Conservation (phyloP, 2,797 vertebrate genomes). For the Alcedo quadribrachys region DNA sequence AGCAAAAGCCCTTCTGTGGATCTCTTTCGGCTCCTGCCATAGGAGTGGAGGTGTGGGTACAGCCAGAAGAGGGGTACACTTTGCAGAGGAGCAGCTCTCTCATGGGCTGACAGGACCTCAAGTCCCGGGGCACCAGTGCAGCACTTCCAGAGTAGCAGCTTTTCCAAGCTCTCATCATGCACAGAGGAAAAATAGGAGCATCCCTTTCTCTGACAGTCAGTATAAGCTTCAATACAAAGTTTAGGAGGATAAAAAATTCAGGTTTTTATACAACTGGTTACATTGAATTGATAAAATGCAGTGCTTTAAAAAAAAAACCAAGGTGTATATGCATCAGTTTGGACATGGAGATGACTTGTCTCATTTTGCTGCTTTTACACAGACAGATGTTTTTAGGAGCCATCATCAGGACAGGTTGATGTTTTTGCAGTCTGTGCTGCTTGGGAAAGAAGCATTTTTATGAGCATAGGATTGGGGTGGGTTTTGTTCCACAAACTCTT, state of each 20-base stretch:
- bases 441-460: neutral
- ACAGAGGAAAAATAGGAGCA: neutral
- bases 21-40: neutral
- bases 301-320: neutral
- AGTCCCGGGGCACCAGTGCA: neutral
- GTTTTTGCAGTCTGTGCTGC: neutral
- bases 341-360: neutral
- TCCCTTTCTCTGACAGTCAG: neutral
- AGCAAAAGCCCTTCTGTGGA: neutral
- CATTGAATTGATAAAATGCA: neutral
- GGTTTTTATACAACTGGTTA: neutral
- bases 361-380: neutral
- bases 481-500: neutral
- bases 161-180: neutral
- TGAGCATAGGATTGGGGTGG: neutral
- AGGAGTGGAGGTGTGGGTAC: neutral
- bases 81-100: neutral
- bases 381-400: neutral
- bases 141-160: neutral
- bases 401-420: neutral
- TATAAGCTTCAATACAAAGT: neutral
- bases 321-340: rapidly evolving
- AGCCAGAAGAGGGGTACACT: neutral
- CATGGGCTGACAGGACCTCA: neutral
- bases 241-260: neutral